Percentiles rank a stretch among this genome's conserved stretches.
These are phyloP conservation scores for Cossypha polioptera DNA, from an alignment of 2,797 vertebrate genomes.

Conservation along the genomic window DNA sequence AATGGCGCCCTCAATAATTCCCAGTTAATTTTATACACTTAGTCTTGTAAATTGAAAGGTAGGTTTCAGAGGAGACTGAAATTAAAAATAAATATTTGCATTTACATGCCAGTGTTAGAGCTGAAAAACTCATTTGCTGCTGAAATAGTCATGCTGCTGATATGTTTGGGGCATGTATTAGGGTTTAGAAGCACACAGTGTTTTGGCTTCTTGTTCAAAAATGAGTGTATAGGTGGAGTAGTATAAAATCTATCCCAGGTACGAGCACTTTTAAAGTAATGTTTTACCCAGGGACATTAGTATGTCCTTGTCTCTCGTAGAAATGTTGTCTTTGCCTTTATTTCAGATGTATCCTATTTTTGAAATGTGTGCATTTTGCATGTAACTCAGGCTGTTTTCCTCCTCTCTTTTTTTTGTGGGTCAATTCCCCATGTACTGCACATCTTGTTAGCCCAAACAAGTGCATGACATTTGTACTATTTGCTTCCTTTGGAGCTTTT, in stretches of 20 bases:
- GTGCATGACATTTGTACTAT: neutral
- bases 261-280: neutral
- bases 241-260: neutral
- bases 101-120: neutral
- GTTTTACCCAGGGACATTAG: neutral
- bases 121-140: neutral
- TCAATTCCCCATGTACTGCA: neutral
- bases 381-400: neutral
- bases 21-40: neutral
- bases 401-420: neutral
- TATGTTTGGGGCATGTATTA: neutral
- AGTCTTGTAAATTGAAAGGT: neutral
- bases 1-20: neutral
- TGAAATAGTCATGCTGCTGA: neutral
- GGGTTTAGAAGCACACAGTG: neutral
- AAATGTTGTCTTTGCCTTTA: neutral
- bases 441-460: neutral
- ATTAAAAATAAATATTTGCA: constrained; percentile 7
- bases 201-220: neutral
- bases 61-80: neutral
- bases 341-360: neutral
- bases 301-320: neutral
- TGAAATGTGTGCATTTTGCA: neutral
- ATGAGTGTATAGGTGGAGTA: neutral
- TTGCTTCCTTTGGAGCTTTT: neutral